Evolutionary conservation across 2,113 vertebrate species (phyloP), one percentile per base, ranked within the genome.

Genomic region (Plestiodon gilberti): DNA sequence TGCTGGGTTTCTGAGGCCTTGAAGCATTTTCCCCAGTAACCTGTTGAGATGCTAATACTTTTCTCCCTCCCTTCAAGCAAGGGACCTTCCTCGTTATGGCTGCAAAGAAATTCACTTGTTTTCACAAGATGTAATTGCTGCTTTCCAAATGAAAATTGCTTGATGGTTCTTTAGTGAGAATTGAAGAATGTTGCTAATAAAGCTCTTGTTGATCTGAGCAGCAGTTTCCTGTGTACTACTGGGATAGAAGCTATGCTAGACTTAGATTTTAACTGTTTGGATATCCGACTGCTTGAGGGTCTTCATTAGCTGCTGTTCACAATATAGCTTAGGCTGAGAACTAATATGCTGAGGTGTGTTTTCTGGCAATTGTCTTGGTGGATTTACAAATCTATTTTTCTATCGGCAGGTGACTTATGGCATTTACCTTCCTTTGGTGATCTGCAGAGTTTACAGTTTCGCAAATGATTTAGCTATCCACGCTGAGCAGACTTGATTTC

Each of bases 1-100:
- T 89, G 84, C 90, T 0, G 74, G 90, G 82, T 93, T 93, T 88
- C 81, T 84, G 4, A 30, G 86, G 57, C 85, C 84, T 93, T 61
- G 0, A 35, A 89, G 87, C 64, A 84, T 65, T 91, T 90, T 62
- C 87, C 89, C 43, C 91, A 80, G 71, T 75, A 88, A 65, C 62
- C 38, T 75, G 1, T 88, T 91, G 43, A 87, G 83, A 84, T 35
- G 0, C 43, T 73, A 6, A 52, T 9, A 59, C 65, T 91, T 90
- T 71, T 55, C 52, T 83, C 33, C 28, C 86, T n/a, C 33, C 0
- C 90, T 89, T 30, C 9, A 75, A 83, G 84, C 82, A 86, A 91
- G 83, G 61, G 33, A 81, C 52, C 80, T 40, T 65, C 14, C 18
- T 71, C 61, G 22, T 70, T 89, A 65, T 82, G 87, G 38, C 86